A percentile compares a stretch with the other conserved stretches of the same genome.
Conservation (phyloP, 1,140 invertebrate genomes). For the Meloidogyne hapla region DNA sequence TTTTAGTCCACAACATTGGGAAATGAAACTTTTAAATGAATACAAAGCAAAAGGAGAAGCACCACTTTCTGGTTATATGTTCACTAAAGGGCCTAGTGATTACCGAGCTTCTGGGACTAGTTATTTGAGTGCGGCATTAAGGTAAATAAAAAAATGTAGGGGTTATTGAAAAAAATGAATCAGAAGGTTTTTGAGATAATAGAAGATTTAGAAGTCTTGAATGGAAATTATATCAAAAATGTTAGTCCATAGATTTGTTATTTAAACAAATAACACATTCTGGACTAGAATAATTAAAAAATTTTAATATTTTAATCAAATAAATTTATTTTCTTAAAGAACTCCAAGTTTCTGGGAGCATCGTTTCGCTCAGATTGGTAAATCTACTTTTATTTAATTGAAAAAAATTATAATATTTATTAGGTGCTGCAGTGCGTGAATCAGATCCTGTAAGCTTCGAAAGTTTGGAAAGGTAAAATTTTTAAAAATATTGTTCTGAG, state of each 20-base stretch:
- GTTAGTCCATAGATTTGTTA: no score
- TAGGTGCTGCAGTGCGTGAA: slow-evolving; percentile 60
- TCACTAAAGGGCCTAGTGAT: slow-evolving; percentile 51
- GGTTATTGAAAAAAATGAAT: neutral
- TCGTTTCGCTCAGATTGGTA: slow-evolving; percentile 42
- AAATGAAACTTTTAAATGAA: slow-evolving; percentile 56
- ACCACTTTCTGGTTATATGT: slow-evolving; percentile 60
- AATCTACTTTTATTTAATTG: slow-evolving; percentile 14
- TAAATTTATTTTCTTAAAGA: slow-evolving; percentile 13
- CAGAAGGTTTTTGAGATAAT: neutral
- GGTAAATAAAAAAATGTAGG: neutral
- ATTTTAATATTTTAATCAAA: neutral
- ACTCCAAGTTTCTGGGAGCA: slow-evolving; percentile 64
- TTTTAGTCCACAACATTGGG: slow-evolving; percentile 62
- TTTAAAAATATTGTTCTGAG: no score
- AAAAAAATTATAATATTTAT: neutral
- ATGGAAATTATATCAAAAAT: no score
- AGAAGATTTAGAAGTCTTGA: no score
- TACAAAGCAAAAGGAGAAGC: slow-evolving; percentile 53
- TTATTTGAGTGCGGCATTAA: slow-evolving; percentile 59
- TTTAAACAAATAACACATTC: no score
- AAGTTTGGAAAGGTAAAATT: slow-evolving; percentile 54
- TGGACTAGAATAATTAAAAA: no score
- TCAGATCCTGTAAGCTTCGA: slow-evolving; percentile 61
- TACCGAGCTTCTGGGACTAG: slow-evolving; percentile 53